A percentile compares a stretch with the other conserved stretches of the same genome.
Evolutionary conservation across 2,113 vertebrate species (phyloP).

Genomic region (Xenus cinereus): DNA sequence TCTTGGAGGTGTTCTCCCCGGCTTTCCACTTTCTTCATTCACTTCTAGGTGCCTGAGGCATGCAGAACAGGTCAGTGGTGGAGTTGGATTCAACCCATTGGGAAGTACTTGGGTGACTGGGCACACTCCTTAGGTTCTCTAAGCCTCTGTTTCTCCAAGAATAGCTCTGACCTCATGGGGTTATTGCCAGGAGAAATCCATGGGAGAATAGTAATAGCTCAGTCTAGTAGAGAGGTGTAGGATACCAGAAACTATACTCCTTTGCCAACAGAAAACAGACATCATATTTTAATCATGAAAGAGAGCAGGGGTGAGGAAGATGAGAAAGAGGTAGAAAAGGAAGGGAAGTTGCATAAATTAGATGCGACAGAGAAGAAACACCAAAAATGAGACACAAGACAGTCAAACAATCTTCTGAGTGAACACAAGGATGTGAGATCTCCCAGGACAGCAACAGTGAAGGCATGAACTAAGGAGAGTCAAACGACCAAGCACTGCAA

Average conservation of each 20-base stretch:
- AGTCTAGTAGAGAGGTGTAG: background rate
- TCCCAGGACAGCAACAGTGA: background rate
- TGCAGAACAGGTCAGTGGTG: background rate
- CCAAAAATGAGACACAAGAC: background rate
- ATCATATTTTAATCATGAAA: background rate
- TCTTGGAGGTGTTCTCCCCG: background rate
- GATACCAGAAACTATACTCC: background rate
- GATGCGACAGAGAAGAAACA: background rate
- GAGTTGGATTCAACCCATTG: background rate
- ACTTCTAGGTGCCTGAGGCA: background rate
- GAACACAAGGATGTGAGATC: accelerated
- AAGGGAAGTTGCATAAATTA: background rate
- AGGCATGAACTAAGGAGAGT: background rate
- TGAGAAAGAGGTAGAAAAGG: background rate
- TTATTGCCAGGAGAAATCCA: background rate
- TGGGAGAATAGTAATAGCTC: background rate
- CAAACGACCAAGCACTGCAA: background rate
- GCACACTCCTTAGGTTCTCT: background rate
- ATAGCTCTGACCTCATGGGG: background rate
- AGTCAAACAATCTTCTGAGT: background rate
- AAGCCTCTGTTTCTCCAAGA: background rate
- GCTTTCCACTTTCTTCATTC: background rate
- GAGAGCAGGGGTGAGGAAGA: background rate
- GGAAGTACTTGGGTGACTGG: background rate
- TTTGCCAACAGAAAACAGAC: background rate